A percentile compares a stretch with the other conserved stretches of the same genome.
phyloP scores from a whole-genome alignment of 2,888 invertebrate genomes.

The Caenorhabditis sp. region DNA sequence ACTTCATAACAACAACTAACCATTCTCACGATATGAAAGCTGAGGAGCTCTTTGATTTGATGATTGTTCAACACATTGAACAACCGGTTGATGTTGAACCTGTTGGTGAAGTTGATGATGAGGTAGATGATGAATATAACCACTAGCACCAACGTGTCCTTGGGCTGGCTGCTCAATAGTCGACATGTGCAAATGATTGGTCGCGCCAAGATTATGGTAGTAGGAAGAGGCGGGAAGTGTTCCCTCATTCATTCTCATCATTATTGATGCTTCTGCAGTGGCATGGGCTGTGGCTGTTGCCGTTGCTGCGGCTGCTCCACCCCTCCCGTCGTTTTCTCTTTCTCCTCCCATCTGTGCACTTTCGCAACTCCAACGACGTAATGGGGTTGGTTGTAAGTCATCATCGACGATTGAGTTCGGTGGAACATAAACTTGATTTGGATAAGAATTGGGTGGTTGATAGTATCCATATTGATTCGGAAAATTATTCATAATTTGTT shows the following conservation, averaged over 20 bases:
- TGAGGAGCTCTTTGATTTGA: background rate
- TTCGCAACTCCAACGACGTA: conserved; percentile 32
- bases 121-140: conserved; percentile 6
- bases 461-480: too few species aligned
- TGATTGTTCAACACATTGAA: background rate
- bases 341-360: background rate
- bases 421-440: background rate
- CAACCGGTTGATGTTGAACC: background rate
- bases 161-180: background rate
- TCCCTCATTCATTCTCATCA: conserved; percentile 9
- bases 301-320: background rate
- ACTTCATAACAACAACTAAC: background rate
- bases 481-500: too few species aligned
- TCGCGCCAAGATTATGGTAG: conserved; percentile 33
- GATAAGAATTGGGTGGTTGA: background rate
- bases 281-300: too few species aligned
- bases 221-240: conserved; percentile 18
- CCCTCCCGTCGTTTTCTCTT: background rate
- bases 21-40: background rate
- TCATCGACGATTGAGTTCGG: background rate
- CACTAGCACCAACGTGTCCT: background rate
- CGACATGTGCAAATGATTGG: conserved; percentile 35
- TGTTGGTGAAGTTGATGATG: conserved; percentile 4
- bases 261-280: conserved; percentile 1
- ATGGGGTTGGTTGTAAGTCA: background rate